These are phyloP conservation scores for Serripes groenlandicus DNA, from an alignment of 2,888 invertebrate species.

Conservation along the genomic window DNA sequence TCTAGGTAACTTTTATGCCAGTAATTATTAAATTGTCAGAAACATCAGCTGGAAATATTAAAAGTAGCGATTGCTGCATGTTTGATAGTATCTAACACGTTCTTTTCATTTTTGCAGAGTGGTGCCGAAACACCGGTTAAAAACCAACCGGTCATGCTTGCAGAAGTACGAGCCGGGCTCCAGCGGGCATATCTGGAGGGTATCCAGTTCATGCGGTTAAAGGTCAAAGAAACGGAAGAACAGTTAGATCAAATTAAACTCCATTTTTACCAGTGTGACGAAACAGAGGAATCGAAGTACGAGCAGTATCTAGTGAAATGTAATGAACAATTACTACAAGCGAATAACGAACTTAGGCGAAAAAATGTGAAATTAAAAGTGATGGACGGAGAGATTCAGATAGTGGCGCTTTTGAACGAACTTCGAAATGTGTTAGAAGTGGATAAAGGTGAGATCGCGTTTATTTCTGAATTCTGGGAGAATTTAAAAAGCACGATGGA, in stretches of 20 bases:
- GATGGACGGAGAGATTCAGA: constrained; percentile 73
- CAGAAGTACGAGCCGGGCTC: constrained; percentile 73
- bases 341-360: constrained; percentile 78
- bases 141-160: constrained; percentile 56
- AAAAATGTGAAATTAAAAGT: constrained; percentile 74
- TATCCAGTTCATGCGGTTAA: constrained; percentile 79
- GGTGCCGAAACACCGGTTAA: constrained; percentile 46
- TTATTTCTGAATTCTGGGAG: constrained; percentile 82
- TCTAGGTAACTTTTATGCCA: too few relatives aligned
- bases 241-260: constrained; percentile 75
- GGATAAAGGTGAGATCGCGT: constrained; percentile 74
- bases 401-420: constrained; percentile 80
- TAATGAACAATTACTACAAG: constrained; percentile 79
- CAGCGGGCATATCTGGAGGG: constrained; percentile 82
- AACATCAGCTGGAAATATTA: too few relatives aligned
- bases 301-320: constrained; percentile 76
- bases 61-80: too few relatives aligned
- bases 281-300: constrained; percentile 72
- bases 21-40: too few relatives aligned
- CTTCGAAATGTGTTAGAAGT: constrained; percentile 71
- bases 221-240: constrained; percentile 76
- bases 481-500: constrained; percentile 78
- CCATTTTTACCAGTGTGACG: constrained; percentile 75
- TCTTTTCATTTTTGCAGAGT: constrained; percentile 56
- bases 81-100: too few relatives aligned